Percentiles rank a stretch among this genome's conserved stretches.
Conservation (phyloP, 1,140 invertebrate genomes). For the Diorhabda carinulata region DNA sequence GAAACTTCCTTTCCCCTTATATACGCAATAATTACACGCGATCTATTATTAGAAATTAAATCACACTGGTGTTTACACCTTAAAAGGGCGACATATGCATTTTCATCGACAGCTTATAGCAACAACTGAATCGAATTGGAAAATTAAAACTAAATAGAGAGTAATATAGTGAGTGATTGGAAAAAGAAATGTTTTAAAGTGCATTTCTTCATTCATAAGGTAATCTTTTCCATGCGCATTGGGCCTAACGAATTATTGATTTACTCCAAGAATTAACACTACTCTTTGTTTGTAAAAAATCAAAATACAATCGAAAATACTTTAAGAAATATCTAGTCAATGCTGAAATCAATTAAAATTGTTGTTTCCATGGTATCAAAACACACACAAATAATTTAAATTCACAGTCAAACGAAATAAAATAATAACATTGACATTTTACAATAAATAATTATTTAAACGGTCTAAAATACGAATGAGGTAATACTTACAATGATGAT, state of each 20-base stretch:
- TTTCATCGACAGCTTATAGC: too few relatives aligned
- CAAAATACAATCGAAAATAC: background rate
- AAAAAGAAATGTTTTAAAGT: too few relatives aligned
- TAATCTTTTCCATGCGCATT: background rate
- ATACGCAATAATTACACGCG: too few relatives aligned
- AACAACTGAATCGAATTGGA: too few relatives aligned
- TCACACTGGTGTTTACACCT: too few relatives aligned
- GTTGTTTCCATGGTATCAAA: background rate
- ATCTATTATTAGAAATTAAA: too few relatives aligned
- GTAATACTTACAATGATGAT: background rate
- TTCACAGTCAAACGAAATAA: background rate
- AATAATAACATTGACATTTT: conserved; percentile 1
- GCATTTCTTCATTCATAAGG: too few relatives aligned
- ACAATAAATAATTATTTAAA: background rate
- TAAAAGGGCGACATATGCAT: too few relatives aligned
- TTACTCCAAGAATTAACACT: background rate
- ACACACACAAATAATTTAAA: background rate
- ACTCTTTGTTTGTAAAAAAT: background rate
- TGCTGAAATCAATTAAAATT: background rate
- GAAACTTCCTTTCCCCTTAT: too few relatives aligned
- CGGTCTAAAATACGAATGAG: background rate
- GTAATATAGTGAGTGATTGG: too few relatives aligned
- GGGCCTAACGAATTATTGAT: background rate
- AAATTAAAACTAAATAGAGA: too few relatives aligned
- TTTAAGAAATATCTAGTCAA: background rate